Evolutionary conservation across 2,888 invertebrate species (phyloP), one percentile per base, ranked within the genome.

Genomic region (Periphyllus acericola): DNA sequence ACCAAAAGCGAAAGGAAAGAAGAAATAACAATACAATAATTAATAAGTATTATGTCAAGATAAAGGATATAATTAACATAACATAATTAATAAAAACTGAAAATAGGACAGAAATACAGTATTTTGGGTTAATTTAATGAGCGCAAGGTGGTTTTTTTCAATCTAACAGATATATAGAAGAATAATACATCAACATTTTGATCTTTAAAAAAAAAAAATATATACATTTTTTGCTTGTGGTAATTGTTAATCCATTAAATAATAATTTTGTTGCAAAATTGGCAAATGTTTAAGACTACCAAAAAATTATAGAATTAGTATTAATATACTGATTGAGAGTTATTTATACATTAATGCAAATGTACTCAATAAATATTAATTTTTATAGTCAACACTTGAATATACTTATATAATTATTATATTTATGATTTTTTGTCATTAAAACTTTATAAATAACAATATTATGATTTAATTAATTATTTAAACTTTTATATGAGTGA

Each of bases 151-250:
- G 46, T 46, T 68, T 71, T 84, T 86, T 66, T 79, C 79, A 74
- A 87, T 87, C 87, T 87, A 87, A 87, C 81, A 87, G 81, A 29
- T 79, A n/a, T 60, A 87, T 55, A 75, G 81, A 87, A 81, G 87
- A 87, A 74, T 66, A 87, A 74, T 87, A 81, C 32, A 66, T 75
- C 68, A 34, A 40, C 32, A 68, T 84, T 68, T 84, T 76, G 76
- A 84, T 76, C 46, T 84, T 76, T 52, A 32, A 68, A 76, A 84
- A 84, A 84, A 68, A 78, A 25, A 84, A 19, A 29, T 40, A 78
- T 76, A n/a, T 84, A 76, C 40, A 84, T 76, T 66, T 46, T 83
- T 32, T 75, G 3, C 29, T 75, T 32, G 72, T 52, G n/a, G 4
- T 34, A 52, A 52, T n/a, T 46, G 21, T 46, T 68, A 81, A 81